phyloP scores from a whole-genome alignment of 2,888 invertebrate species.

The Lepidochrysops patricia region DNA sequence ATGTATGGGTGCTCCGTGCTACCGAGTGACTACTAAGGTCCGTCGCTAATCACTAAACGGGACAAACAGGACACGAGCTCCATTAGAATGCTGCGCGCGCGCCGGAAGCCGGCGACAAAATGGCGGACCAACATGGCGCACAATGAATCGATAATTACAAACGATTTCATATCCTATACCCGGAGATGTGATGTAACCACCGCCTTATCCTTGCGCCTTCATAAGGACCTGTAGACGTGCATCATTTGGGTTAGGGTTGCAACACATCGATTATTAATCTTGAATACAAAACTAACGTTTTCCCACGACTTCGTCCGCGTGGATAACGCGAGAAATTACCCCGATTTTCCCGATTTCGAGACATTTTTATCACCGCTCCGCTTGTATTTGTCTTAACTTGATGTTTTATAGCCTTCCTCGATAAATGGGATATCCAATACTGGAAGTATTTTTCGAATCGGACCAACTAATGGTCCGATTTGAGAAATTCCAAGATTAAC shows the following conservation, averaged over 20 bases:
- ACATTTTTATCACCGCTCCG: too few relatives aligned
- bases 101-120: constrained; percentile 68
- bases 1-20: constrained; percentile 19
- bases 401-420: too few relatives aligned
- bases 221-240: constrained; percentile 45
- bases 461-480: too few relatives aligned
- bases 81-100: constrained; percentile 70
- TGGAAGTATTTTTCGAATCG: too few relatives aligned
- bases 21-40: neutral
- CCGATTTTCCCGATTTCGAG: too few relatives aligned
- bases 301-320: too few relatives aligned
- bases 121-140: constrained; percentile 49
- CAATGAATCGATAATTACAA: constrained; percentile 67
- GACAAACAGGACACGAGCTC: constrained; percentile 40
- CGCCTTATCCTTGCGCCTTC: constrained; percentile 55
- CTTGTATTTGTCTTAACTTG: too few relatives aligned
- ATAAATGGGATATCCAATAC: too few relatives aligned
- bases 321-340: too few relatives aligned
- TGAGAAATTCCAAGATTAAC: too few relatives aligned
- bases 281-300: too few relatives aligned
- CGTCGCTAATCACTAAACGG: constrained; percentile 10
- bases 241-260: constrained; percentile 34
- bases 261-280: neutral
- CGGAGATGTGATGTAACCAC: constrained; percentile 62
- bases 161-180: constrained; percentile 65